phyloP scores from a whole-genome alignment of 2,888 invertebrate genomes.

The Erynnis tages region DNA sequence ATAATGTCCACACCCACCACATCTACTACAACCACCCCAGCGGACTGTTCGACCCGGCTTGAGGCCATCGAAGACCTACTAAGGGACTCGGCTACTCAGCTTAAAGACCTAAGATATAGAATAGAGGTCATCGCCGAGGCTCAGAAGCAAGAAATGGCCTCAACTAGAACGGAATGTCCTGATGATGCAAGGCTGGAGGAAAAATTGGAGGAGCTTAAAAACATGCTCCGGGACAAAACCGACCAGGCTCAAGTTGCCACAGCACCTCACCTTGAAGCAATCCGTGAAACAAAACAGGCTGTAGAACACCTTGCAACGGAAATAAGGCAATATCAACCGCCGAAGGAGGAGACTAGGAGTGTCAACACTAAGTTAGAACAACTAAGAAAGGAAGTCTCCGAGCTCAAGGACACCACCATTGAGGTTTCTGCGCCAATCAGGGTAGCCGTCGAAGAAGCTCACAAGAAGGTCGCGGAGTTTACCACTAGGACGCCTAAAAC shows the following conservation, averaged over 20 bases:
- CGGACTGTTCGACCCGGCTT: neutral
- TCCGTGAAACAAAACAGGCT: neutral
- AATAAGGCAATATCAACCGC: neutral
- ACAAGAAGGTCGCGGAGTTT: neutral
- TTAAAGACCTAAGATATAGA: neutral
- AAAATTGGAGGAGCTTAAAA: neutral
- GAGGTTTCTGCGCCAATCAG: neutral
- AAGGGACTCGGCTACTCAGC: neutral
- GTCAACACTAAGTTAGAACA: neutral
- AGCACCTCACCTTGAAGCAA: neutral
- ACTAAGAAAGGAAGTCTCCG: too few species aligned
- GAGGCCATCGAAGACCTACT: neutral
- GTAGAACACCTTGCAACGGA: neutral
- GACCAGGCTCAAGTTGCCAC: neutral
- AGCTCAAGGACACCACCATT: neutral
- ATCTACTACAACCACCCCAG: neutral
- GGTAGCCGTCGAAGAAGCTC: neutral
- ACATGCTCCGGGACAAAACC: neutral
- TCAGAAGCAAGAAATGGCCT: neutral
- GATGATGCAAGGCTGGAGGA: neutral
- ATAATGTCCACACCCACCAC: neutral
- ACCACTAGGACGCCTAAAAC: neutral
- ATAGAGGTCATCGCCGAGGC: neutral
- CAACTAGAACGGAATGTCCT: neutral
- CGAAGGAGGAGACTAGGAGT: neutral